Evolutionary conservation across 2,888 invertebrate species (phyloP).

Genomic region (Mongoloraphidia duomilia): DNA sequence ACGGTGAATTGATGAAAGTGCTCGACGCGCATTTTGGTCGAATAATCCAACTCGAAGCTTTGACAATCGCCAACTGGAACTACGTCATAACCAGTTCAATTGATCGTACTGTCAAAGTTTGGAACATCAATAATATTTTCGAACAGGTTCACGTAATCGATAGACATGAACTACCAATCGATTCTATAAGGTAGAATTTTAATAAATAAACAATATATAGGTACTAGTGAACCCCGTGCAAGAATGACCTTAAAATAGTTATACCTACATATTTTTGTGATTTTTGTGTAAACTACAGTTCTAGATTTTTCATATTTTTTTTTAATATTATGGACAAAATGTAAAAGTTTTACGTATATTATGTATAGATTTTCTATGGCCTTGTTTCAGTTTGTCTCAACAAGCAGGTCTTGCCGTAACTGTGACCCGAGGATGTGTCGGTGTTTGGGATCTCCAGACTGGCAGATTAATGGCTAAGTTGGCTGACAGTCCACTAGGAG

Average conservation of each 20-base stretch:
- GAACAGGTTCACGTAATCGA: slow-evolving; percentile 95
- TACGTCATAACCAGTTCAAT: slow-evolving; percentile 94
- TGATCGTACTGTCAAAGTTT: slow-evolving; percentile 94
- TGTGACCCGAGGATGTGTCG: slow-evolving; percentile 87
- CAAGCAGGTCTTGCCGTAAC: slow-evolving; percentile 75
- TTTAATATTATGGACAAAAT: too few species aligned
- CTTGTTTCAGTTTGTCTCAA: slow-evolving; percentile 47
- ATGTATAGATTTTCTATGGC: not conserved
- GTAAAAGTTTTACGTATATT: not conserved
- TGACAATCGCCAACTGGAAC: slow-evolving; percentile 78
- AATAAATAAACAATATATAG: slow-evolving; percentile 11
- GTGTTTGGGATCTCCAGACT: slow-evolving; percentile 82
- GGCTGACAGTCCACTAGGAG: slow-evolving; percentile 82
- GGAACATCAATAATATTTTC: slow-evolving; percentile 98
- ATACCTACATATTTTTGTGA: not conserved
- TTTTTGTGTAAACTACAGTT: not conserved
- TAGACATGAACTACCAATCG: slow-evolving; percentile 87
- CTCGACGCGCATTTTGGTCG: slow-evolving; percentile 94
- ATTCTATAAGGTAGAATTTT: slow-evolving; percentile 60
- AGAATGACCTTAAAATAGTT: too few species aligned
- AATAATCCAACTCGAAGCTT: slow-evolving; percentile 79
- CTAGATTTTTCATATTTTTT: too few species aligned
- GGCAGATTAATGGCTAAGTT: slow-evolving; percentile 75
- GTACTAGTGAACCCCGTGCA: too few species aligned
- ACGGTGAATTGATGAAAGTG: slow-evolving; percentile 71